Conservation (phyloP, 2,888 invertebrate genomes). For the Brachycybe producta region DNA sequence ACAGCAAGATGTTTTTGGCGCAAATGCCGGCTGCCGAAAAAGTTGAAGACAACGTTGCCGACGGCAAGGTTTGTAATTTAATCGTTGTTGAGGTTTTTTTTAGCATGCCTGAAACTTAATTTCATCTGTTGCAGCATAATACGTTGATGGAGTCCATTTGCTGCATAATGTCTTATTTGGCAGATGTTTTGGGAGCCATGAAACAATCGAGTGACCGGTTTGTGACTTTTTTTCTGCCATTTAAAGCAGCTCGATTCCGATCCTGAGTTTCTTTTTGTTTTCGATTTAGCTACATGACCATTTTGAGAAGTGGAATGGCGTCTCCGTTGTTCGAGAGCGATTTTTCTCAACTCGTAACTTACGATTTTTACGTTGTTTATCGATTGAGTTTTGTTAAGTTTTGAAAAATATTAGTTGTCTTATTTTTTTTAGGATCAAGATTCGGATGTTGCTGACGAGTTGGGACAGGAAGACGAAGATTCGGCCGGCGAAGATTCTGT, state of each 20-base stretch:
- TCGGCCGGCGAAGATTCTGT: slow-evolving; percentile 78
- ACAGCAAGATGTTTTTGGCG: slow-evolving; percentile 43
- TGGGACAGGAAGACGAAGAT: slow-evolving; percentile 74
- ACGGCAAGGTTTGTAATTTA: slow-evolving; percentile 32
- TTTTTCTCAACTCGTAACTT: slow-evolving; percentile 20
- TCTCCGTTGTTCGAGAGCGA: slow-evolving; percentile 25
- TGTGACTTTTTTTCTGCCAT: slow-evolving; percentile 3
- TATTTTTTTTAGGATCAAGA: slow-evolving; percentile 40
- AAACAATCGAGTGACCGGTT: slow-evolving; percentile 31
- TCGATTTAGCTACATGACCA: not conserved
- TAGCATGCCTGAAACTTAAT: not conserved
- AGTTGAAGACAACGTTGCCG: slow-evolving; percentile 39
- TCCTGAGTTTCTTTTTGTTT: not conserved
- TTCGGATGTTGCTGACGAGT: slow-evolving; percentile 73
- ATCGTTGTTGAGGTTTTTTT: slow-evolving; percentile 22
- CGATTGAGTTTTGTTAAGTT: not conserved
- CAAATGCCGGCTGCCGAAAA: slow-evolving; percentile 46
- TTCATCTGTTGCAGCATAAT: slow-evolving; percentile 27
- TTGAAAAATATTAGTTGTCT: not conserved
- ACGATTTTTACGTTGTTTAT: slow-evolving; percentile 17
- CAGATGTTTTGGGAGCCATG: slow-evolving; percentile 54
- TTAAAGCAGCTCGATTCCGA: not conserved
- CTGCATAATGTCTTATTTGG: slow-evolving; percentile 68
- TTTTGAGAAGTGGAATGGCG: slow-evolving; percentile 24
- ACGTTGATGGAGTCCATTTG: slow-evolving; percentile 46